Conservation (phyloP, 2,797 vertebrate species). For the Capromys pilorides region DNA sequence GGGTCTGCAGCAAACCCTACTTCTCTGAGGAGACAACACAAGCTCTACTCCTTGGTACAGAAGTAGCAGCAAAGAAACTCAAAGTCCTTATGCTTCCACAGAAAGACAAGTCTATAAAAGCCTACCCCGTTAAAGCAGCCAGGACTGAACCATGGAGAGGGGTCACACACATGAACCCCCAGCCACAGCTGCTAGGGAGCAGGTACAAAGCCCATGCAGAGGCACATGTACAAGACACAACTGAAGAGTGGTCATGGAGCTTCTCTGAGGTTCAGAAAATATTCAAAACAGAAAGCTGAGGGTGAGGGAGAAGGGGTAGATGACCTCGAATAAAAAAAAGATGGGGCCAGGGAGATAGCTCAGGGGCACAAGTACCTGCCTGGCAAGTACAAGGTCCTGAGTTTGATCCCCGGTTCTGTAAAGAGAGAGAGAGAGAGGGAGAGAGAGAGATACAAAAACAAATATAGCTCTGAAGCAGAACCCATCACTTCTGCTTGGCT, state of each 20-base stretch:
- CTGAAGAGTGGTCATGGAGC: accelerated
- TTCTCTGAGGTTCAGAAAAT: background rate
- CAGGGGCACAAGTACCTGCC: too few species aligned
- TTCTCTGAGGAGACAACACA: background rate
- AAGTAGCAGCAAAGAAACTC: background rate
- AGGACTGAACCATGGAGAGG: background rate
- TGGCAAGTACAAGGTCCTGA: too few species aligned
- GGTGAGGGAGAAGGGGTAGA: background rate
- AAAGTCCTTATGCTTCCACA: background rate
- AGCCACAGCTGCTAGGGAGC: background rate
- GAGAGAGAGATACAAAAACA: background rate
- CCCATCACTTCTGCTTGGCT: background rate
- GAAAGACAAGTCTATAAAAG: background rate
- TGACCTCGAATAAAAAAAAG: background rate
- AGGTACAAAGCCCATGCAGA: background rate
- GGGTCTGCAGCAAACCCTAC: background rate
- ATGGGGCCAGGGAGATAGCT: too few species aligned
- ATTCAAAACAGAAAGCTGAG: background rate
- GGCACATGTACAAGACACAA: background rate
- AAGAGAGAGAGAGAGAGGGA: too few species aligned
- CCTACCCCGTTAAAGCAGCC: background rate
- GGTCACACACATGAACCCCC: background rate
- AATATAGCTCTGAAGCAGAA: background rate
- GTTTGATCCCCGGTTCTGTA: too few species aligned
- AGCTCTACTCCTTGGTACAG: background rate